These are phyloP conservation scores for Eremophila alpestris DNA, from an alignment of 2,797 vertebrate genomes.

Conservation along the genomic window DNA sequence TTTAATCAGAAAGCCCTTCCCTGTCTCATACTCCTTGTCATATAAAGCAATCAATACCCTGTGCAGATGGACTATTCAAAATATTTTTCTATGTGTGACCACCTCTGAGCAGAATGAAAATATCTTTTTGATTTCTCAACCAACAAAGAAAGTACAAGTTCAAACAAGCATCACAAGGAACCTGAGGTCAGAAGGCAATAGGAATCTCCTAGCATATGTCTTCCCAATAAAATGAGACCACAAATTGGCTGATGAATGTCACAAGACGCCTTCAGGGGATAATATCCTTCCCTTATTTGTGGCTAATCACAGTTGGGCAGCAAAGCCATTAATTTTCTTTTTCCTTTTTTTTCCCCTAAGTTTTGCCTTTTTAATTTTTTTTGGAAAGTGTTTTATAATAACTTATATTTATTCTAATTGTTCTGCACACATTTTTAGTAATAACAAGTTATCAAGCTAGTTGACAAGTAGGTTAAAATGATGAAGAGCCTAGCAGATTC, in stretches of 20 bases:
- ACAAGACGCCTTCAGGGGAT: neutral
- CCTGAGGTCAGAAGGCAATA: neutral
- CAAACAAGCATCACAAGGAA: neutral
- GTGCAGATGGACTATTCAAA: neutral
- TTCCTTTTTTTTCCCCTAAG: neutral
- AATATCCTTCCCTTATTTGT: neutral
- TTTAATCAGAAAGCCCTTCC: neutral
- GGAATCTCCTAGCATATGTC: neutral
- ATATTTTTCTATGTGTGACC: neutral
- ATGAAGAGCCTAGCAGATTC: conserved; percentile 31
- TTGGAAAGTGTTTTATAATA: conserved; percentile 2
- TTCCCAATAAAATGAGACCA: neutral
- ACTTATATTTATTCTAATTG: conserved; percentile 65
- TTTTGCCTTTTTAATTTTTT: neutral
- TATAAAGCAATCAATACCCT: neutral
- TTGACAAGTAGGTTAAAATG: conserved; percentile 61
- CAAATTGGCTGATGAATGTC: neutral
- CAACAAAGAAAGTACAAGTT: neutral
- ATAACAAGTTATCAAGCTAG: conserved; percentile 55
- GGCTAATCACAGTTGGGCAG: neutral
- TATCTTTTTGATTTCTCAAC: neutral
- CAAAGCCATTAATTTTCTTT: neutral
- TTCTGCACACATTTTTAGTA: conserved; percentile 44
- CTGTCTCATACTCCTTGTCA: neutral
- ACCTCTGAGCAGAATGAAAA: neutral